These are phyloP conservation scores for Oedothorax gibbosus DNA, from an alignment of 1,140 invertebrate species.

Conservation along the genomic window DNA sequence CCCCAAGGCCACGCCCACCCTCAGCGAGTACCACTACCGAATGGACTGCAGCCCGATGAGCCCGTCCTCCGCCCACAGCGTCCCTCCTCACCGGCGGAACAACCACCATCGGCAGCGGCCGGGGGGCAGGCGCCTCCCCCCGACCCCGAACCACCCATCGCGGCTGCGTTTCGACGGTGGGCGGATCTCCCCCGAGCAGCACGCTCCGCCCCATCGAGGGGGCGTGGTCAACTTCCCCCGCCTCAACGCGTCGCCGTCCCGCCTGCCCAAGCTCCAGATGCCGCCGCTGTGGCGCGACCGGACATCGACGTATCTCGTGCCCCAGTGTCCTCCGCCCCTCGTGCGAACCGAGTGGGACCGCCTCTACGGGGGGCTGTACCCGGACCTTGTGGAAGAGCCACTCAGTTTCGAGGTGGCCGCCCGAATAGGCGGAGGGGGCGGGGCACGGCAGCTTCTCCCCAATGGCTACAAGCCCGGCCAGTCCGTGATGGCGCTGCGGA, in stretches of 20 bases:
- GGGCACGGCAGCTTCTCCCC: conserved; percentile 81
- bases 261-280: conserved; percentile 66
- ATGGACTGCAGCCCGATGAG: conserved; percentile 68
- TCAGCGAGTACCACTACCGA: conserved; percentile 68
- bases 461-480: conserved; percentile 82
- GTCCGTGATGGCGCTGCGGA: conserved; percentile 33
- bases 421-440: conserved; percentile 78
- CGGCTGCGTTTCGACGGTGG: conserved; percentile 71
- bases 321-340: conserved; percentile 42
- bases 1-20: conserved; percentile 55
- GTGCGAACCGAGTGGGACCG: conserved; percentile 43
- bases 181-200: conserved; percentile 65
- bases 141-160: conserved; percentile 91
- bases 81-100: conserved; percentile 60
- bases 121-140: conserved; percentile 73
- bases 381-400: conserved; percentile 65
- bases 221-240: conserved; percentile 85
- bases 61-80: conserved; percentile 65
- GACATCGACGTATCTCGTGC: conserved; percentile 47
- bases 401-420: conserved; percentile 91
- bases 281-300: conserved; percentile 58
- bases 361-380: neutral
- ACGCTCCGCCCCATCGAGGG: conserved; percentile 67
- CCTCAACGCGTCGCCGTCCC: conserved; percentile 91
- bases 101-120: conserved; percentile 54